Evolutionary conservation across 2,113 vertebrate species (phyloP).

Genomic region (Phyllopteryx taeniolatus): DNA sequence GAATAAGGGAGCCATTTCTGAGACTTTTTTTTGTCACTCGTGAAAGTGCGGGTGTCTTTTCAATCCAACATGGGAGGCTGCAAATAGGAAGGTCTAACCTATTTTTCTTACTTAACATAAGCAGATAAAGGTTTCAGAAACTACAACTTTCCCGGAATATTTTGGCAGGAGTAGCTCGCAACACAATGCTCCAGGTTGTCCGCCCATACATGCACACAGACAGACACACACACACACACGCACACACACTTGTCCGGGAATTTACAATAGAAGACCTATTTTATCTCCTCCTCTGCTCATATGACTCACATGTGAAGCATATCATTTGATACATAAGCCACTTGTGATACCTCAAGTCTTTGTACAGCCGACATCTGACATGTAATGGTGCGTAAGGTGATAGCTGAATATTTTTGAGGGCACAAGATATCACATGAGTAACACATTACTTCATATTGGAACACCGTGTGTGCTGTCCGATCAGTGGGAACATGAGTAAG

Average conservation of each 20-base stretch:
- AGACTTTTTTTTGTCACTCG: constrained; percentile 16
- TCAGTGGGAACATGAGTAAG: not conserved
- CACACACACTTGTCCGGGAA: constrained; percentile 15
- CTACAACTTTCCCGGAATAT: constrained; percentile 16
- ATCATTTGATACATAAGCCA: constrained; percentile 6
- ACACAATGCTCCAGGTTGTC: constrained; percentile 35
- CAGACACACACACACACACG: not conserved
- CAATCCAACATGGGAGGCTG: not conserved
- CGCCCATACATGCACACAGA: constrained; percentile 22
- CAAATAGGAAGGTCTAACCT: not conserved
- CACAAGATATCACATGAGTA: not conserved
- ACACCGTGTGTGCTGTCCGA: constrained; percentile 11
- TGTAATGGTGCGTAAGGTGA: constrained; percentile 27
- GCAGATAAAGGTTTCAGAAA: not conserved
- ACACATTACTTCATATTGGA: constrained; percentile 1
- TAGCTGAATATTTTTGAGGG: constrained; percentile 30
- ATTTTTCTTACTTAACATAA: not conserved
- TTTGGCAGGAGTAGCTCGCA: not conserved
- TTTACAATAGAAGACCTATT: not conserved
- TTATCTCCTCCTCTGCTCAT: not conserved
- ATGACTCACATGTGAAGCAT: constrained; percentile 7
- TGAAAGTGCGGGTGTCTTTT: not conserved
- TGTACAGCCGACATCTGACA: constrained; percentile 3
- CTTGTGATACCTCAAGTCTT: not conserved
- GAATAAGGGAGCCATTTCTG: constrained; percentile 38